These are phyloP conservation scores for Mesocentrotus franciscanus DNA, from an alignment of 53 echinoderm and acorn worm species.

Conservation along the genomic window DNA sequence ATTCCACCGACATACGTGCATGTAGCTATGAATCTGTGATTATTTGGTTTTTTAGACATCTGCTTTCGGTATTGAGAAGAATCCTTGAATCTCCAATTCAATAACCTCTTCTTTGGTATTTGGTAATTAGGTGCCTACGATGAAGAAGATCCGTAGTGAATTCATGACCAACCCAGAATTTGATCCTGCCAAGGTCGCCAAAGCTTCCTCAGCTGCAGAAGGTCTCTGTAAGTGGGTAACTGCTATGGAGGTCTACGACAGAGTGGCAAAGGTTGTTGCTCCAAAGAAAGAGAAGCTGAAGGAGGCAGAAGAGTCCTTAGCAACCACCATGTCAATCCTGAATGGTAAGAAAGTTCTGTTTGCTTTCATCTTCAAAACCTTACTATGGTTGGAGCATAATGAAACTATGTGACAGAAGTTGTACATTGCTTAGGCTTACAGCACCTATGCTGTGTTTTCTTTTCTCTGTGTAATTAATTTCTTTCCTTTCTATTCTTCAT, in stretches of 20 bases:
- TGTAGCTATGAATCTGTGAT: neutral
- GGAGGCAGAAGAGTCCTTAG: conserved; percentile 89
- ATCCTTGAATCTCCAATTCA: neutral
- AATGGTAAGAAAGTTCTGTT: conserved; percentile 75
- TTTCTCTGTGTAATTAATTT: neutral
- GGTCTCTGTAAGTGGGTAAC: conserved; percentile 87
- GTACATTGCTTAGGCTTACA: neutral
- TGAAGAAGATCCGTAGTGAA: conserved; percentile 96
- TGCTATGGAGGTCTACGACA: conserved; percentile 99
- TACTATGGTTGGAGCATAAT: neutral
- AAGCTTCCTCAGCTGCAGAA: conserved; percentile 96
- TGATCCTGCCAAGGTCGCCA: conserved; percentile 94
- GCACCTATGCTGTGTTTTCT: neutral
- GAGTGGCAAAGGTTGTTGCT: conserved; percentile 98
- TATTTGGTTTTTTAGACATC: neutral
- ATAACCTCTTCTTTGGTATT: neutral
- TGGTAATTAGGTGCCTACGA: conserved; percentile 73
- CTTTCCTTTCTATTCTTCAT: neutral
- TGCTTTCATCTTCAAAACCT: neutral
- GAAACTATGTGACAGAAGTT: neutral
- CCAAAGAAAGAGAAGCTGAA: conserved; percentile 98
- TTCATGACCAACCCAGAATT: conserved; percentile 95
- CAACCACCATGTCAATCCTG: conserved; percentile 91
- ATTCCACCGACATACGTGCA: neutral
- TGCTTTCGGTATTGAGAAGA: neutral